Conservation (phyloP, 1,140 invertebrate genomes). For the Eulimnadia texana region DNA sequence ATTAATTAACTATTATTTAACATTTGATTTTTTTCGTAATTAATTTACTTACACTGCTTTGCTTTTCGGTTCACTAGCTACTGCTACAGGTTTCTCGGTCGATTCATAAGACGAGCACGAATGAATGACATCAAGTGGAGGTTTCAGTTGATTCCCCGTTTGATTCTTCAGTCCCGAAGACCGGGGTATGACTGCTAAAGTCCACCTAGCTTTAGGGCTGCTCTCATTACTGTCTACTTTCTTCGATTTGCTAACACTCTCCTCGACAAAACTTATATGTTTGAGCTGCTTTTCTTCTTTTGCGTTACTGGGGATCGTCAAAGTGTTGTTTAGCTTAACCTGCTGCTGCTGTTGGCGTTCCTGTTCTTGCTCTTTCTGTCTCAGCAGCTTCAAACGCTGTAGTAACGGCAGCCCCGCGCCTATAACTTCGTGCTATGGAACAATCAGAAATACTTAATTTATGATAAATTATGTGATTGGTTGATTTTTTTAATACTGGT, state of each 20-base stretch:
- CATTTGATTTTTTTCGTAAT: too few relatives aligned
- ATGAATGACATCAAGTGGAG: not conserved
- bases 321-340: not conserved
- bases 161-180: not conserved
- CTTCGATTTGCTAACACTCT: not conserved
- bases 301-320: not conserved
- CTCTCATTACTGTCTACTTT: not conserved
- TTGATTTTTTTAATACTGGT: not conserved
- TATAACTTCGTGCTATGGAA: conserved; percentile 37
- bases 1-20: too few relatives aligned
- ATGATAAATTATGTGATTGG: too few relatives aligned
- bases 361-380: conserved; percentile 52
- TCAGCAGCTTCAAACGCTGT: conserved; percentile 58
- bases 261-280: conserved; percentile 6
- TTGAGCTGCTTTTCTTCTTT: not conserved
- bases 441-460: too few relatives aligned
- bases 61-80: too few relatives aligned
- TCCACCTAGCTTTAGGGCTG: not conserved
- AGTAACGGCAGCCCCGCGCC: conserved; percentile 60
- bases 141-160: not conserved
- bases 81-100: too few relatives aligned
- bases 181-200: not conserved
- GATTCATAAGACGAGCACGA: not conserved
- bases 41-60: too few relatives aligned
- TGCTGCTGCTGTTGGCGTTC: conserved; percentile 14